Evolutionary conservation across 2,113 vertebrate genomes (phyloP).

Genomic region (Ophiodon elongatus): DNA sequence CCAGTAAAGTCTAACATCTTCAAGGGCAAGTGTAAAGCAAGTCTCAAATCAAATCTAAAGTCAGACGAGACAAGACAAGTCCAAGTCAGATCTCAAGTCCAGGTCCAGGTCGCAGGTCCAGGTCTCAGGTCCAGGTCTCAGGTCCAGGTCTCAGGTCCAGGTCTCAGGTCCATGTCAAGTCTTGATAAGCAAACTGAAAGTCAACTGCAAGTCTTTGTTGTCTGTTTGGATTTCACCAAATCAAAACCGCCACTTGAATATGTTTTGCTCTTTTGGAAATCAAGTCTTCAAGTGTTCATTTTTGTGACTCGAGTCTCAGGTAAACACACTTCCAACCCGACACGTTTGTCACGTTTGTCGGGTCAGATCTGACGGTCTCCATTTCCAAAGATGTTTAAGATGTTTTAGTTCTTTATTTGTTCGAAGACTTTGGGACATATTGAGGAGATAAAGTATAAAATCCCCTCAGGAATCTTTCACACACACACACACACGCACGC

Average conservation of each 20-base stretch:
- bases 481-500: slow-evolving; percentile 7
- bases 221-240: too few species aligned
- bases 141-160: too few species aligned
- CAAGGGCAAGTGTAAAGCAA: neutral
- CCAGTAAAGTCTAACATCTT: neutral
- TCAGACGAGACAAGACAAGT: too few species aligned
- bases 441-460: slow-evolving; percentile 6
- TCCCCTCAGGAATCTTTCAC: slow-evolving; percentile 1
- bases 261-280: neutral
- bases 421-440: neutral
- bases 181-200: neutral
- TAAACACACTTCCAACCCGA: neutral
- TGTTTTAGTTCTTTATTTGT: slow-evolving; percentile 8
- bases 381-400: neutral
- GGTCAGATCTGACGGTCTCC: neutral
- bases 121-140: too few species aligned
- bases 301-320: slow-evolving; percentile 2
- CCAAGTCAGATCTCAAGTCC: neutral
- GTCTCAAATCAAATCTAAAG: too few species aligned
- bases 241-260: too few species aligned
- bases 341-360: too few species aligned
- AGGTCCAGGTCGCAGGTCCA: too few species aligned
- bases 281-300: neutral
- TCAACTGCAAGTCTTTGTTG: neutral
- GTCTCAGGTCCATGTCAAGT: neutral